Percentiles rank a stretch among this genome's conserved stretches.
Evolutionary conservation across 2,113 vertebrate species (phyloP).

Genomic region (Cheilinus undulatus): DNA sequence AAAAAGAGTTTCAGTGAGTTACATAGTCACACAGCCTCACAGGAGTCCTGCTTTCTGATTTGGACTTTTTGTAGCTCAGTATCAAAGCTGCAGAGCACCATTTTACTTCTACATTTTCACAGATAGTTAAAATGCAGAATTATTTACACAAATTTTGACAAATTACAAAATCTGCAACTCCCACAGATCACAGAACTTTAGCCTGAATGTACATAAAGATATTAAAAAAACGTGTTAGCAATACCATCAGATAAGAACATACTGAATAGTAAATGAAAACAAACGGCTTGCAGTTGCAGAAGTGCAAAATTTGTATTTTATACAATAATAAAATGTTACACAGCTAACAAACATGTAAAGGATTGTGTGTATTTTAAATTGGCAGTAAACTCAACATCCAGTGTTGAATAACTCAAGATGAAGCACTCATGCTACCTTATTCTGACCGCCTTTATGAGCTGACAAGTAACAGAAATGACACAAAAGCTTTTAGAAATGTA

Average conservation of each 20-base stretch:
- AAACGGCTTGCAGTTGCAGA: slow-evolving; percentile 31
- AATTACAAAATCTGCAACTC: slow-evolving; percentile 10
- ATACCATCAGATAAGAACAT: slow-evolving; percentile 35
- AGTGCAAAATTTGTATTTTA: slow-evolving; percentile 40
- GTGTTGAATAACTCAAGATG: slow-evolving; percentile 73
- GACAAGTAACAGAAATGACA: slow-evolving; percentile 38
- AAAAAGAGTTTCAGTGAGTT: slow-evolving; percentile 14
- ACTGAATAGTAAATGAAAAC: slow-evolving; percentile 20
- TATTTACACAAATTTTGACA: background rate
- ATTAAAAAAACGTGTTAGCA: slow-evolving; percentile 49
- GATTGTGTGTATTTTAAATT: slow-evolving; percentile 31
- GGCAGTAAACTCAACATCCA: slow-evolving; percentile 76
- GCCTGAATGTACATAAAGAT: slow-evolving; percentile 46
- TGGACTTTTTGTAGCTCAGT: background rate
- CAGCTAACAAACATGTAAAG: slow-evolving; percentile 20
- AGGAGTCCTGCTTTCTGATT: slow-evolving; percentile 11
- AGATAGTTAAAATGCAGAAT: slow-evolving; percentile 29
- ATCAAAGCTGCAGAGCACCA: slow-evolving; percentile 54
- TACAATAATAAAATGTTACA: slow-evolving; percentile 20
- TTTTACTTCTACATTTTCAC: slow-evolving; percentile 42
- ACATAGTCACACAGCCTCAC: slow-evolving; percentile 16
- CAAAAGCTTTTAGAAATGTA: slow-evolving; percentile 32
- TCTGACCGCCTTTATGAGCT: slow-evolving; percentile 22
- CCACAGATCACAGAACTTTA: slow-evolving; percentile 33
- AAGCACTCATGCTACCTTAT: slow-evolving; percentile 41